Conservation (phyloP, 2,888 invertebrate species). For the Limnephilus marmoratus region DNA sequence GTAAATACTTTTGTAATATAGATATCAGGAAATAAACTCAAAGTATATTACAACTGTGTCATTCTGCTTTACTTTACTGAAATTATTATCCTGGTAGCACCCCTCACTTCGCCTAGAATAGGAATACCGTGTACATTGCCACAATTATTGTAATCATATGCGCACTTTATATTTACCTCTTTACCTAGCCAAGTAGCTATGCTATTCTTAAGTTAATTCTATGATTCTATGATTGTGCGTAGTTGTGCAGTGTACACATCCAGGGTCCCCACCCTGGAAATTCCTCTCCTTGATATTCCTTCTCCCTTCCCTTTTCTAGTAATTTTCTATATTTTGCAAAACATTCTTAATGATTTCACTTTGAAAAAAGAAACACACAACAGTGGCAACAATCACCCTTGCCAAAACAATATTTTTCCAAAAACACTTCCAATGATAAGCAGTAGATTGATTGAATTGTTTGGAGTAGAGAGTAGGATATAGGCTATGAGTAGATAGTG, state of each 20-base stretch:
- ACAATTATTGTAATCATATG: conserved; percentile 30
- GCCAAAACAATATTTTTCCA: conserved; percentile 65
- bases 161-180: background rate
- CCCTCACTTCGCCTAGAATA: conserved; percentile 76
- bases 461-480: conserved; percentile 52
- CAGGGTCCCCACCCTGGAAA: conserved; percentile 57
- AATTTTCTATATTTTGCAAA: conserved; percentile 52
- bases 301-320: conserved; percentile 52
- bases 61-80: conserved; percentile 78
- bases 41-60: conserved; percentile 78
- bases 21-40: conserved; percentile 79
- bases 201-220: background rate
- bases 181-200: conserved; percentile 40
- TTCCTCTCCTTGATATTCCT: conserved; percentile 56
- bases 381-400: conserved; percentile 49
- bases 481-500: conserved; percentile 64
- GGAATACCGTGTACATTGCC: conserved; percentile 76
- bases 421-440: conserved; percentile 59
- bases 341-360: background rate
- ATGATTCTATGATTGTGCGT: conserved; percentile 48
- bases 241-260: conserved; percentile 65
- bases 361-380: conserved; percentile 36
- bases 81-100: conserved; percentile 79
- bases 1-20: conserved; percentile 80
- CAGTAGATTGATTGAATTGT: conserved; percentile 42